A percentile compares a stretch with the other conserved stretches of the same genome.
Conservation (phyloP, 1,140 invertebrate genomes). For the Drosophila sulfurigaster region DNA sequence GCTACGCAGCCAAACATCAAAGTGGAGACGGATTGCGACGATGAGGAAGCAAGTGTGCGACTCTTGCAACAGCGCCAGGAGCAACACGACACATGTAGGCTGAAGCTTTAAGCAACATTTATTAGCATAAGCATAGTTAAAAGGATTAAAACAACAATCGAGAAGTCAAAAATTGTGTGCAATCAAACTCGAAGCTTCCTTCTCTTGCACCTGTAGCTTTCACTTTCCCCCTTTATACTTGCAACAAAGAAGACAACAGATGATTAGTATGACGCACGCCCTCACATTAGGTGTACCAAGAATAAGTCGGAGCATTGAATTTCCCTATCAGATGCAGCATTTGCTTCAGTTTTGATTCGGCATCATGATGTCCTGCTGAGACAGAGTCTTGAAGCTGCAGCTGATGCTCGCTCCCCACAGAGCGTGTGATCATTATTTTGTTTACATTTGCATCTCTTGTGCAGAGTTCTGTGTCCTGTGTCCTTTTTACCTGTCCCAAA, state of each 20-base stretch:
- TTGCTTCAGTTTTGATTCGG: constrained; percentile 69
- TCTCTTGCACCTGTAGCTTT: constrained; percentile 45
- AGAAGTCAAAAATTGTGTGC: too few relatives aligned
- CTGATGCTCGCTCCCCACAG: constrained; percentile 63
- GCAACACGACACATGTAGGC: constrained; percentile 13
- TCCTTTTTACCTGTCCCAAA: constrained; percentile 49
- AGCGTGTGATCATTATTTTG: constrained; percentile 74
- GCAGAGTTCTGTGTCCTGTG: neutral
- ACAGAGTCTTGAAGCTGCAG: constrained; percentile 32
- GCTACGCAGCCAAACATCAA: constrained; percentile 29
- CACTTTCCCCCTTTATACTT: constrained; percentile 54
- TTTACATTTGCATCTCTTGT: constrained; percentile 70
- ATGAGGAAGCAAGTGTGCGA: constrained; percentile 11
- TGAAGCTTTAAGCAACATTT: neutral
- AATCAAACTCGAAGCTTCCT: neutral
- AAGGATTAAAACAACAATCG: too few relatives aligned
- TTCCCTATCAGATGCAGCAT: constrained; percentile 59
- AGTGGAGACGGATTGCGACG: constrained; percentile 25
- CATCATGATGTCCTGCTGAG: constrained; percentile 41
- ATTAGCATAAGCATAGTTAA: neutral
- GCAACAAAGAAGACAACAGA: constrained; percentile 44
- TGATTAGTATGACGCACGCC: constrained; percentile 65
- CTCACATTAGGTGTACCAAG: constrained; percentile 60
- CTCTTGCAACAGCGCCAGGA: constrained; percentile 7
- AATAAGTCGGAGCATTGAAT: constrained; percentile 30